Conservation (phyloP, 2,113 vertebrate genomes). For the Coptodon rendalli region DNA sequence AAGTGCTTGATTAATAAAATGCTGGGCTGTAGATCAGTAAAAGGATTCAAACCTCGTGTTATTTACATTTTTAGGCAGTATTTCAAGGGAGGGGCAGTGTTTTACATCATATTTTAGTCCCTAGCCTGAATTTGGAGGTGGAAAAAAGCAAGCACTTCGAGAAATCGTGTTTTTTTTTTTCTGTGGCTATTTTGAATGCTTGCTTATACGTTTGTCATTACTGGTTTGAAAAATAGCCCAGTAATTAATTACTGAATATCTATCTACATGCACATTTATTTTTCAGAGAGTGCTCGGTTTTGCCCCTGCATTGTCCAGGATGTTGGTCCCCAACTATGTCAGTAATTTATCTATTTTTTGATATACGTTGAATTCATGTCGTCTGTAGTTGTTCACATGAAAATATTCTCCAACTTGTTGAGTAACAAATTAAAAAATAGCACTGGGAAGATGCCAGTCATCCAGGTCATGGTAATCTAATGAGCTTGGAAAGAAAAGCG, state of each 20-base stretch:
- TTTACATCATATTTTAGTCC: neutral
- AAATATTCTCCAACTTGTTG: neutral
- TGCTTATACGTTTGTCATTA: neutral
- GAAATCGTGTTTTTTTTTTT: neutral
- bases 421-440: neutral
- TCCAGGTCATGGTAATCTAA: neutral
- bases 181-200: neutral
- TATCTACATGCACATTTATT: neutral
- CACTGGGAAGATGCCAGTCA: neutral
- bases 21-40: neutral
- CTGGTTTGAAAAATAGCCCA: neutral
- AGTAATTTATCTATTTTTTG: neutral
- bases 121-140: neutral
- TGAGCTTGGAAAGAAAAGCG: neutral
- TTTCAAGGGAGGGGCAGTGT: neutral
- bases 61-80: neutral
- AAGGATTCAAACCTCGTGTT: neutral
- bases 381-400: neutral
- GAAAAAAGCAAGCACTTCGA: fast-evolving
- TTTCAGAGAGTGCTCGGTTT: neutral
- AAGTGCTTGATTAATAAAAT: neutral
- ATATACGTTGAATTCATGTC: neutral
- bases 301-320: neutral
- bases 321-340: neutral
- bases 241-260: neutral